Percentiles rank a stretch among this genome's conserved stretches.
Evolutionary conservation across 2,888 invertebrate genomes (phyloP).

Genomic region (Fissipunctia ypsillon): DNA sequence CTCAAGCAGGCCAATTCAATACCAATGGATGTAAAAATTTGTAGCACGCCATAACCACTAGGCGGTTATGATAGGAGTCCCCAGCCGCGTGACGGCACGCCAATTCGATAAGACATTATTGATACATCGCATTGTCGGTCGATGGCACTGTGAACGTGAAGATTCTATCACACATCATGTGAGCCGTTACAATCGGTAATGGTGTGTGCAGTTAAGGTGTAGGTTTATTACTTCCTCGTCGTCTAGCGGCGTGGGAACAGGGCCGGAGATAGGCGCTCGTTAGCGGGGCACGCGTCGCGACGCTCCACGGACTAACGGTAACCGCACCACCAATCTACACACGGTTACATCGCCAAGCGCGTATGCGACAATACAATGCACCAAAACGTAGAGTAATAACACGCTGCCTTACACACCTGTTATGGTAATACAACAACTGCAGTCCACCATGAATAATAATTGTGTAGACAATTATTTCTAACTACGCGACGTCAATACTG

Average conservation of each 20-base stretch:
- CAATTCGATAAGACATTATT: slow-evolving; percentile 87
- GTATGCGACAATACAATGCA: slow-evolving; percentile 66
- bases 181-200: slow-evolving; percentile 89
- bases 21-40: slow-evolving; percentile 54
- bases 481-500: slow-evolving; percentile 48
- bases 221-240: slow-evolving; percentile 89
- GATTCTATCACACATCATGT: slow-evolving; percentile 84
- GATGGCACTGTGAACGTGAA: slow-evolving; percentile 75
- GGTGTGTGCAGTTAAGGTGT: slow-evolving; percentile 89
- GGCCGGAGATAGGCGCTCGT: slow-evolving; percentile 88
- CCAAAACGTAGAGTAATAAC: slow-evolving; percentile 63
- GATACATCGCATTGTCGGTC: slow-evolving; percentile 75
- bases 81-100: slow-evolving; percentile 70
- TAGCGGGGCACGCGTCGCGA: slow-evolving; percentile 82
- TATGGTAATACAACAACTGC: slow-evolving; percentile 67
- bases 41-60: slow-evolving; percentile 53
- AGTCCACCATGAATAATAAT: slow-evolving; percentile 64
- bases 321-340: slow-evolving; percentile 62
- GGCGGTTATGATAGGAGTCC: slow-evolving; percentile 70
- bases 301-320: slow-evolving; percentile 70
- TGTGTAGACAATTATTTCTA: slow-evolving; percentile 59
- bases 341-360: slow-evolving; percentile 39
- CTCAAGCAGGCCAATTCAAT: slow-evolving; percentile 34
- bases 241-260: slow-evolving; percentile 84
- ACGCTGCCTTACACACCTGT: slow-evolving; percentile 64